Base-by-base conservation (phyloP, 2,888 invertebrate species). In the Lasioglossum figueresi region DNA sequence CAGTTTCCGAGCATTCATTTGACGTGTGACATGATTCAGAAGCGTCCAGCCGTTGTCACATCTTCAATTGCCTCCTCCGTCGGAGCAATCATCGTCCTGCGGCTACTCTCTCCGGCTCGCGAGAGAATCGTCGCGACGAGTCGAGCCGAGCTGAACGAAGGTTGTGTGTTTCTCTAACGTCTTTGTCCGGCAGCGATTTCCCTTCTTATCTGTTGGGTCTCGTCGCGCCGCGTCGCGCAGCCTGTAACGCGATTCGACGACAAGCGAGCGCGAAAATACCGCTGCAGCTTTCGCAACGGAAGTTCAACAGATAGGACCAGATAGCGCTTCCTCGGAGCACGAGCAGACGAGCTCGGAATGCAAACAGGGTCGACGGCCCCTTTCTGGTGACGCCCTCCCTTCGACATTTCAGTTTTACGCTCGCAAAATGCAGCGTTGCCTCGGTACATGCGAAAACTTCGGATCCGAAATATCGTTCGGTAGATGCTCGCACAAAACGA, bases 21-120 rank as follows among this genome's bases (percentile, higher is more conserved):
- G 94, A 94, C 94, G 92, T 94, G 94, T 94, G 93, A 94, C 94
- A 94, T 94, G 94, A 94, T 94, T 94, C 94, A 94, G 94, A 91
- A 91, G 94, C 94, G 93, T 94, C 94, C 93, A 93, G 92, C 92
- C 94, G 93, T 94, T 94, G 94, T 93, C 94, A 93, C 94, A 93
- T 94, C 94, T 94, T 94, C 94, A 94, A 93, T 94, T 94, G 93
- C 92, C 93, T 92, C 89, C 92, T 88, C 92, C 93, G 91, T 90
- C 91, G 90, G 88, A 91, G 79, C 92, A 92, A 93, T 92, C 92
- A 92, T 91, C 91, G 84, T 85, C 87, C 90, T 88, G 91, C 87
- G 87, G 72, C 68, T 23, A 52, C 23, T 52, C 52, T 52, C 23
- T 52, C 52, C 27, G 40, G 16, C 85, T 86, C 90, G 85, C 92